phyloP scores from a whole-genome alignment of 2,888 invertebrate species.

The Cactoblastis cactorum region DNA sequence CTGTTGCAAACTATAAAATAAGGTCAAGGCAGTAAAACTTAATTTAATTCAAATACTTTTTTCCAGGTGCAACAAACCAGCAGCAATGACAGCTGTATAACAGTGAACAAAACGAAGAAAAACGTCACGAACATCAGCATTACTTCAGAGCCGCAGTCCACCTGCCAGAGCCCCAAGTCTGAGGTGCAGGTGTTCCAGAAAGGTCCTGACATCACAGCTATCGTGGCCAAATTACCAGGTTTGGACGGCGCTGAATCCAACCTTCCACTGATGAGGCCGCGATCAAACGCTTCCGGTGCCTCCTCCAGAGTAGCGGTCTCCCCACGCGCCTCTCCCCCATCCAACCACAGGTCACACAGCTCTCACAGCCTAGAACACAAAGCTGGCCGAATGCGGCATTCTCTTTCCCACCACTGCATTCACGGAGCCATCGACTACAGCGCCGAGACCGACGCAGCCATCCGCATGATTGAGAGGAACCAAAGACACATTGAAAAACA shows the following conservation, averaged over 20 bases:
- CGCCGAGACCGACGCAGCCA: constrained; percentile 80
- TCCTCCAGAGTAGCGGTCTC: constrained; percentile 72
- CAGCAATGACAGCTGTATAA: constrained; percentile 69
- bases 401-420: constrained; percentile 70
- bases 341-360: constrained; percentile 61
- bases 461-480: constrained; percentile 80
- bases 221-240: constrained; percentile 83
- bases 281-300: constrained; percentile 77
- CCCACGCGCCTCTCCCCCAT: constrained; percentile 51
- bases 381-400: constrained; percentile 61
- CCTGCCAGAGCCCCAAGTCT: constrained; percentile 60
- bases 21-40: too few relatives aligned
- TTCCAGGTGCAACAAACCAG: constrained; percentile 58
- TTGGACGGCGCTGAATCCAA: constrained; percentile 66
- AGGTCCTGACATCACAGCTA: constrained; percentile 87
- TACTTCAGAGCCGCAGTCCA: constrained; percentile 73
- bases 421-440: constrained; percentile 73
- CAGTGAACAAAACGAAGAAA: constrained; percentile 79
- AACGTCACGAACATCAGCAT: constrained; percentile 87
- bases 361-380: constrained; percentile 70
- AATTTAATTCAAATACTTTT: constrained; percentile 6
- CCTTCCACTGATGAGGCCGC: constrained; percentile 72
- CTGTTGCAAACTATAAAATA: too few relatives aligned
- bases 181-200: constrained; percentile 86
- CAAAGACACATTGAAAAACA: constrained; percentile 80